phyloP scores from a whole-genome alignment of 2,888 invertebrate species.

The Volucella inflata region DNA sequence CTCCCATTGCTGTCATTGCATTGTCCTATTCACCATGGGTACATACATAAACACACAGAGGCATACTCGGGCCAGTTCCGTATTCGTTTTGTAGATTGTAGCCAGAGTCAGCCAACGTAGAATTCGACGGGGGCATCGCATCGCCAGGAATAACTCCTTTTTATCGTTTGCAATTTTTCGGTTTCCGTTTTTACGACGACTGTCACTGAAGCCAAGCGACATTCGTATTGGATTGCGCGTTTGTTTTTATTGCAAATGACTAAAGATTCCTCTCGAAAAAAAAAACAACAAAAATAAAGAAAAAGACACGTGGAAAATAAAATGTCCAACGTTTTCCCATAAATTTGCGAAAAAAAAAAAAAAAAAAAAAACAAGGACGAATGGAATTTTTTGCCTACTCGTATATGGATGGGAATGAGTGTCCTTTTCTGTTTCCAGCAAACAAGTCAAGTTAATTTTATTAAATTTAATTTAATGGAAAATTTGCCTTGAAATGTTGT shows the following conservation, averaged over 20 bases:
- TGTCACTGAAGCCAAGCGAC: conserved; percentile 51
- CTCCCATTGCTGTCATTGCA: conserved; percentile 47
- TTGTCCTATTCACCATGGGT: conserved; percentile 50
- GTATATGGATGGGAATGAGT: conserved; percentile 15
- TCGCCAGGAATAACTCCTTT: conserved; percentile 55
- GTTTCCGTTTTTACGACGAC: conserved; percentile 62
- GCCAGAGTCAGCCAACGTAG: neutral
- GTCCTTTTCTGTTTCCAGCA: conserved; percentile 14
- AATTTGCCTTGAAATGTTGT: conserved; percentile 4
- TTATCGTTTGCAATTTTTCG: conserved; percentile 61
- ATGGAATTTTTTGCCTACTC: conserved; percentile 10
- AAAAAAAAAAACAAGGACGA: conserved; percentile 13
- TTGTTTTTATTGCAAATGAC: conserved; percentile 48
- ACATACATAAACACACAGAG: neutral
- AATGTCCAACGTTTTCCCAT: conserved; percentile 12
- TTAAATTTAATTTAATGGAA: conserved; percentile 37
- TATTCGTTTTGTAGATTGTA: neutral
- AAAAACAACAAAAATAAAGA: neutral
- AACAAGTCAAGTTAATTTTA: conserved; percentile 37
- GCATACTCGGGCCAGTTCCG: neutral
- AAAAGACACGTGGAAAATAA: neutral
- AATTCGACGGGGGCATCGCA: conserved; percentile 13
- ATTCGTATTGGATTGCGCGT: conserved; percentile 37
- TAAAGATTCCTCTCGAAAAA: conserved; percentile 30
- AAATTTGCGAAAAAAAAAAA: conserved; percentile 27